Conservation (phyloP, 2,888 invertebrate species). For the Campaea margaritaria region DNA sequence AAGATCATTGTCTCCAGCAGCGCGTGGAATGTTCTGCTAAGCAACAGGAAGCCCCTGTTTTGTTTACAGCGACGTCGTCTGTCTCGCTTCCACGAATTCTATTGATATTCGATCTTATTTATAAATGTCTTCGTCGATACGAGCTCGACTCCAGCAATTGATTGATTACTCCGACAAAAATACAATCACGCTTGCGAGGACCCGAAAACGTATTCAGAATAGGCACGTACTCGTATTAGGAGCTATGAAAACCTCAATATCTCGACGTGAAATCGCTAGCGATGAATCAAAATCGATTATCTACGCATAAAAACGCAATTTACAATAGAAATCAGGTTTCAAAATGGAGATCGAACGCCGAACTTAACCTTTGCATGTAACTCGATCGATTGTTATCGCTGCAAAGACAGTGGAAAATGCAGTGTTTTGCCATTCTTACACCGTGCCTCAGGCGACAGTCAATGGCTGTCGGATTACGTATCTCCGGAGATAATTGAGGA, state of each 20-base stretch:
- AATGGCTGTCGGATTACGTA: constrained; percentile 22
- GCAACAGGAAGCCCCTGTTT: constrained; percentile 55
- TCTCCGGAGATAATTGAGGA: constrained; percentile 28
- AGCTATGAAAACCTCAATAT: constrained; percentile 19
- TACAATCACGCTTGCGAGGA: constrained; percentile 11
- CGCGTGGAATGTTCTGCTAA: constrained; percentile 39
- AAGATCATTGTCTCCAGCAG: constrained; percentile 1
- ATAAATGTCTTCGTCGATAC: constrained; percentile 40
- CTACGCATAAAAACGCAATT: constrained; percentile 30
- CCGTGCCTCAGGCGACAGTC: constrained; percentile 17
- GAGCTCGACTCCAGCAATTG: constrained; percentile 28
- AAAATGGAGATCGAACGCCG: constrained; percentile 21
- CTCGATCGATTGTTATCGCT: constrained; percentile 43
- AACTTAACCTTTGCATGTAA: constrained; percentile 40
- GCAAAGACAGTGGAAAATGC: constrained; percentile 41
- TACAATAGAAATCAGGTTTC: constrained; percentile 26
- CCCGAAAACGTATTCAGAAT: constrained; percentile 8
- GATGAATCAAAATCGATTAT: constrained; percentile 39
- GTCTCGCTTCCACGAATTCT: constrained; percentile 46
- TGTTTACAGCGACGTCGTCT: constrained; percentile 52
- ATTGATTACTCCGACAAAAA: constrained; percentile 30
- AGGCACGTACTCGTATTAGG: background rate
- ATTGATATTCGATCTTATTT: constrained; percentile 40
- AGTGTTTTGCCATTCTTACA: constrained; percentile 38
- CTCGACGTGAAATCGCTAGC: constrained; percentile 15